Evolutionary conservation across 1,140 invertebrate genomes (phyloP).

Genomic region (Sarcophaga peregrina): DNA sequence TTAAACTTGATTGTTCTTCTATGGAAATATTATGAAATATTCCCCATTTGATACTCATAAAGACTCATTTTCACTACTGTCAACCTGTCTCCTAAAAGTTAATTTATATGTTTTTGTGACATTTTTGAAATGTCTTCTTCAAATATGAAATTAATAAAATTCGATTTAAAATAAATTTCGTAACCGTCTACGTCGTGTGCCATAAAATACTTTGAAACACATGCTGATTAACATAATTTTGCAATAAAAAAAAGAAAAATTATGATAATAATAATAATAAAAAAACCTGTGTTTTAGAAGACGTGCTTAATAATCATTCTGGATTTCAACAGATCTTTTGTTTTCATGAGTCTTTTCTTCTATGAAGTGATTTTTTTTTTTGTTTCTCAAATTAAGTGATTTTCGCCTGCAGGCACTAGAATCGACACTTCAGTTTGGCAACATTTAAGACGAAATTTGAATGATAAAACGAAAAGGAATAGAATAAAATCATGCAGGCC

Average conservation of each 20-base stretch:
- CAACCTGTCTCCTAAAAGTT: no score
- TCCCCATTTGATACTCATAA: no score
- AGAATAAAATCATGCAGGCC: no score
- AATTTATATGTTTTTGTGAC: no score
- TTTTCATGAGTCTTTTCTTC: neutral
- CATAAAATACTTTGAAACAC: neutral
- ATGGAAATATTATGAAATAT: no score
- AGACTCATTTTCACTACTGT: no score
- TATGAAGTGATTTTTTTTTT: neutral
- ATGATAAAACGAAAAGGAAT: no score
- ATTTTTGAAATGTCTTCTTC: no score
- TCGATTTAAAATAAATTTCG: no score
- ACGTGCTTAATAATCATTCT: neutral
- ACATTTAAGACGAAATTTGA: neutral
- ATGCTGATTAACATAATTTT: neutral
- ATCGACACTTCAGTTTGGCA: neutral
- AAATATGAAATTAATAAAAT: no score
- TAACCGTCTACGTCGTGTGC: neutral
- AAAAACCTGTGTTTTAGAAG: neutral
- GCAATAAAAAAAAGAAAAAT: neutral
- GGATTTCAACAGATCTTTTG: neutral
- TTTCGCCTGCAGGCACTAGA: neutral
- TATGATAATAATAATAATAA: neutral
- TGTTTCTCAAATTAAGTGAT: neutral
- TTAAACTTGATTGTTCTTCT: no score